Percentiles rank a stretch among this genome's conserved stretches.
Evolutionary conservation across 2,888 invertebrate species (phyloP).

Genomic region (Pasiphila rectangulata): DNA sequence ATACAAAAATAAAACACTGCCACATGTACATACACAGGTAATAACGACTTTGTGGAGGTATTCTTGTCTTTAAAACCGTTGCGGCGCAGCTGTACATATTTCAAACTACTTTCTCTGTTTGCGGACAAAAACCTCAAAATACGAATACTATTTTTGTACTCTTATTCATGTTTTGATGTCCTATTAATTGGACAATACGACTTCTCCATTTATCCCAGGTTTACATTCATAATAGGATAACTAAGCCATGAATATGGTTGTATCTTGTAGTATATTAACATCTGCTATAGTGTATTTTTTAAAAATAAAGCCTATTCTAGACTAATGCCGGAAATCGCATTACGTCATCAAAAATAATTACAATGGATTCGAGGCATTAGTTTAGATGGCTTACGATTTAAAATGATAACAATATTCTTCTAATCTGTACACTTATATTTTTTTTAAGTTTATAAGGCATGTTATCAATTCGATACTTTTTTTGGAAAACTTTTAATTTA

Average conservation of each 20-base stretch:
- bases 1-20: conserved; percentile 81
- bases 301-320: conserved; percentile 3
- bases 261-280: conserved; percentile 1
- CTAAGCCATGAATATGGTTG: not conserved
- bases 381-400: too few relatives aligned
- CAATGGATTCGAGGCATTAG: conserved; percentile 1
- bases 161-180: too few relatives aligned
- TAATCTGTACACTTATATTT: conserved; percentile 7
- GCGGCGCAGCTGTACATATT: conserved; percentile 35
- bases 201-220: not conserved
- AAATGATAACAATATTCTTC: conserved; percentile 7
- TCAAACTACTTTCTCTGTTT: conserved; percentile 14
- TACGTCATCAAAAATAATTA: conserved; percentile 1
- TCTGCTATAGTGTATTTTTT: conserved; percentile 1
- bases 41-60: conserved; percentile 61
- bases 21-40: conserved; percentile 66
- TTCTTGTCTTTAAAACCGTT: conserved; percentile 47
- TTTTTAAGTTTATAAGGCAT: conserved; percentile 9
- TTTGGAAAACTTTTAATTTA: not conserved
- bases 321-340: conserved; percentile 1
- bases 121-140: conserved; percentile 23
- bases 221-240: not conserved
- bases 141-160: conserved; percentile 38
- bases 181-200: not conserved
- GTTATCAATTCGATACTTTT: conserved; percentile 14